Percentiles rank a stretch among this genome's conserved stretches.
Evolutionary conservation across 1,140 invertebrate genomes (phyloP).

Genomic region (Matsumurasca onukii): DNA sequence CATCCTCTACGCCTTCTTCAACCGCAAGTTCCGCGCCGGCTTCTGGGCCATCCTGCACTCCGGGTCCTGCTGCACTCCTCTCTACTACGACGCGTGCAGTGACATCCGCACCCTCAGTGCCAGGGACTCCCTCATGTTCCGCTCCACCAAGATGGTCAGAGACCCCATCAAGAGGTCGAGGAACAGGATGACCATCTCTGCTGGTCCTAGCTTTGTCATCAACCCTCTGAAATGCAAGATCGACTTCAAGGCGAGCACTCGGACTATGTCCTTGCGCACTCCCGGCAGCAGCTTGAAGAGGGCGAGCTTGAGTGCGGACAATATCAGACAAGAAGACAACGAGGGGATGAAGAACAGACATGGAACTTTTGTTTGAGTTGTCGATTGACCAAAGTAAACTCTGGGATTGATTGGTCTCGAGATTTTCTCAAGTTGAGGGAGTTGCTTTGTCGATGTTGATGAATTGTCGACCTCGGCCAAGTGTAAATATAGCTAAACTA

Average conservation of each 20-base stretch:
- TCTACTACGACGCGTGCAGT: slow-evolving; percentile 35
- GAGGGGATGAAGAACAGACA: slow-evolving; percentile 13
- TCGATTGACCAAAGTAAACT: no score
- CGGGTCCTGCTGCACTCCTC: slow-evolving; percentile 45
- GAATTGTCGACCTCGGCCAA: no score
- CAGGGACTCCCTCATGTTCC: slow-evolving; percentile 27
- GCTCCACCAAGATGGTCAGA: slow-evolving; percentile 25
- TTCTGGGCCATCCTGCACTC: slow-evolving; percentile 54
- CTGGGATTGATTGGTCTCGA: no score
- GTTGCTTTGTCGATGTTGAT: no score
- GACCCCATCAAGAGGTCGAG: slow-evolving; percentile 18
- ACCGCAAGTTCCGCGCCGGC: slow-evolving; percentile 63
- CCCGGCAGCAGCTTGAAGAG: neutral
- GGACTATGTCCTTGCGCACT: slow-evolving; percentile 15
- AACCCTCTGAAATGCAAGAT: slow-evolving; percentile 14
- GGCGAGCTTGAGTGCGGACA: neutral
- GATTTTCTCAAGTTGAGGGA: no score
- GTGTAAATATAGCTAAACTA: no score
- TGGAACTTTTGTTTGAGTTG: slow-evolving; percentile 8
- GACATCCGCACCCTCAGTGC: slow-evolving; percentile 57
- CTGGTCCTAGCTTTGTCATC: slow-evolving; percentile 3
- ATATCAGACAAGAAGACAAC: slow-evolving; percentile 10
- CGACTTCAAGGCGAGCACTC: neutral
- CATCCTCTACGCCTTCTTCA: slow-evolving; percentile 66
- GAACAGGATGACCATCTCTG: slow-evolving; percentile 38